phyloP scores from a whole-genome alignment of 2,888 invertebrate genomes.

The Palloptera scutellata region DNA sequence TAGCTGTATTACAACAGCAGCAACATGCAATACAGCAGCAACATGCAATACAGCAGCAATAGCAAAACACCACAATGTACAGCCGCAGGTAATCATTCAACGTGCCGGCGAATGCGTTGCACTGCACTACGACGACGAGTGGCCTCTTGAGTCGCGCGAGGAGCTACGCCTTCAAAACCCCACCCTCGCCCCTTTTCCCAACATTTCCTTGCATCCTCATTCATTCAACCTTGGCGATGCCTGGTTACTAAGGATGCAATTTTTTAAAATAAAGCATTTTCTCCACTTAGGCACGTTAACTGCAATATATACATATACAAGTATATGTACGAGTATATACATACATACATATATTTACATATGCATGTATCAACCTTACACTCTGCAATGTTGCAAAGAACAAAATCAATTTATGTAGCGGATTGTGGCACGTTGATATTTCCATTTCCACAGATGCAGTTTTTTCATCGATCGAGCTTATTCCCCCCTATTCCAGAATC shows the following conservation, averaged over 20 bases:
- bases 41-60: neutral
- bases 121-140: conserved; percentile 17
- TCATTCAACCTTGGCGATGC: neutral
- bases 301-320: conserved; percentile 14
- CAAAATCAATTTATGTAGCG: too few species aligned
- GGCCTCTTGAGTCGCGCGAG: conserved; percentile 23
- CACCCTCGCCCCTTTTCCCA: neutral
- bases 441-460: too few species aligned
- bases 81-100: conserved; percentile 11
- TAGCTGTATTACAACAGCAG: too few species aligned
- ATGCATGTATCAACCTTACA: too few species aligned
- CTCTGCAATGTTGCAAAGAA: too few species aligned
- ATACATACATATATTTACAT: neutral
- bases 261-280: conserved; percentile 13
- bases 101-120: neutral
- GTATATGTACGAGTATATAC: neutral
- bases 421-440: too few species aligned
- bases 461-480: too few species aligned
- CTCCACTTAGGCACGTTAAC: conserved; percentile 36
- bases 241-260: conserved; percentile 7
- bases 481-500: too few species aligned
- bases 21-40: too few species aligned
- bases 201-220: neutral
- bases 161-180: conserved; percentile 15
- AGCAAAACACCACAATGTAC: conserved; percentile 5